A percentile compares a stretch with the other conserved stretches of the same genome.
These are phyloP conservation scores for Schizopygopsis malacanthus DNA, from an alignment of 2,797 vertebrate genomes.

Conservation along the genomic window DNA sequence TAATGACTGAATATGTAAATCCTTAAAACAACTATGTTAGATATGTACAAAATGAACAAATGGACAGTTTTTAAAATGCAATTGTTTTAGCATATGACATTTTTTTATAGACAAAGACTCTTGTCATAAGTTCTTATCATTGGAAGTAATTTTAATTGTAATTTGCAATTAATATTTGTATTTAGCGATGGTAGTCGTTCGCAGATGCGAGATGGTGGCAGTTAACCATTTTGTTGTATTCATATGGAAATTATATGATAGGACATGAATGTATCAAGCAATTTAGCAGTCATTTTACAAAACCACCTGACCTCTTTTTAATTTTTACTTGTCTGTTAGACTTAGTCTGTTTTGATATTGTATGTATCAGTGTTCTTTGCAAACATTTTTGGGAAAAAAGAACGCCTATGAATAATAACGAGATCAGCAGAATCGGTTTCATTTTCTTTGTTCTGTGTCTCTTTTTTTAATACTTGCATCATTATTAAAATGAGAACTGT, in stretches of 20 bases:
- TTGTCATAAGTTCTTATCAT: not conserved
- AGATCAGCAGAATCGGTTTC: not conserved
- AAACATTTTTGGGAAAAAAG: too few species aligned
- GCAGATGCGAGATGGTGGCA: not conserved
- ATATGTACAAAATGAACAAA: not conserved
- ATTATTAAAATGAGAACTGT: conserved; percentile 16
- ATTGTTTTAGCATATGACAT: not conserved
- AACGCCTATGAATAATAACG: not conserved
- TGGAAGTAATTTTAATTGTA: too few species aligned
- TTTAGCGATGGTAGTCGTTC: not conserved
- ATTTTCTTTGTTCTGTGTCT: not conserved
- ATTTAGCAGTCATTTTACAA: not conserved
- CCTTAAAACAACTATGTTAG: not conserved
- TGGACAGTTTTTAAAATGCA: not conserved
- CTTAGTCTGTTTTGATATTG: not conserved
- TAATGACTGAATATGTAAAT: not conserved
- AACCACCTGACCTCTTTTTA: not conserved
- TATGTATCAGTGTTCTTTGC: too few species aligned
- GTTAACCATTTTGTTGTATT: not conserved
- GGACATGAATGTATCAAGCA: not conserved
- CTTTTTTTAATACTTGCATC: not conserved
- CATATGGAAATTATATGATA: not conserved
- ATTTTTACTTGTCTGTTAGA: not conserved
- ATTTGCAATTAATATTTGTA: not conserved
- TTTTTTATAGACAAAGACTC: not conserved